Evolutionary conservation across 2,113 vertebrate species (phyloP).

Genomic region (Xiphophorus maculatus): DNA sequence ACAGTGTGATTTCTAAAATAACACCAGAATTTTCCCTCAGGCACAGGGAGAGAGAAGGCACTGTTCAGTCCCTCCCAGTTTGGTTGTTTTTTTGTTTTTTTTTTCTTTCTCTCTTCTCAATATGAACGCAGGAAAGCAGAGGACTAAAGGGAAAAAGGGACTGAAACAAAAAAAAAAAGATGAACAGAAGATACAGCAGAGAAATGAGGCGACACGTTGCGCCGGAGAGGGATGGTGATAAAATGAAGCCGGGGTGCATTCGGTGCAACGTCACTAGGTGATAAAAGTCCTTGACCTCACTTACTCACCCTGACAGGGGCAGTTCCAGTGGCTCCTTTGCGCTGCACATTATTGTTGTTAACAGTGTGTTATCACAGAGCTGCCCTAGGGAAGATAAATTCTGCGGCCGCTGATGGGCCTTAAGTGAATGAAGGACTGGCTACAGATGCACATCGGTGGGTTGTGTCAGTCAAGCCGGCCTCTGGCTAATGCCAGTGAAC

Average conservation of each 20-base stretch:
- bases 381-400: conserved; percentile 77
- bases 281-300: conserved; percentile 74
- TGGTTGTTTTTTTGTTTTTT: background rate
- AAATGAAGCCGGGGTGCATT: conserved; percentile 15
- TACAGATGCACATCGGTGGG: conserved; percentile 57
- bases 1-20: conserved; percentile 82
- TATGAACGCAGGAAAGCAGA: conserved; percentile 58
- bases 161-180: conserved; percentile 35
- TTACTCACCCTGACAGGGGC: conserved; percentile 69
- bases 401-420: conserved; percentile 53
- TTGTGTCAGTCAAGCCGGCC: conserved; percentile 55
- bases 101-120: background rate
- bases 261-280: conserved; percentile 39
- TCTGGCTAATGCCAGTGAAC: conserved; percentile 80
- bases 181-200: conserved; percentile 9
- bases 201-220: background rate
- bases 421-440: conserved; percentile 62
- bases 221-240: background rate
- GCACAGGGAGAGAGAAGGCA: conserved; percentile 55
- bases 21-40: conserved; percentile 75
- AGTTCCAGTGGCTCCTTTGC: conserved; percentile 62
- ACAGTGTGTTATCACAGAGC: conserved; percentile 80
- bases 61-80: conserved; percentile 49
- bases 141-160: conserved; percentile 3
- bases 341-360: conserved; percentile 77